Evolutionary conservation across 2,113 vertebrate species (phyloP).

Genomic region (Paracanthobrama guichenoti): DNA sequence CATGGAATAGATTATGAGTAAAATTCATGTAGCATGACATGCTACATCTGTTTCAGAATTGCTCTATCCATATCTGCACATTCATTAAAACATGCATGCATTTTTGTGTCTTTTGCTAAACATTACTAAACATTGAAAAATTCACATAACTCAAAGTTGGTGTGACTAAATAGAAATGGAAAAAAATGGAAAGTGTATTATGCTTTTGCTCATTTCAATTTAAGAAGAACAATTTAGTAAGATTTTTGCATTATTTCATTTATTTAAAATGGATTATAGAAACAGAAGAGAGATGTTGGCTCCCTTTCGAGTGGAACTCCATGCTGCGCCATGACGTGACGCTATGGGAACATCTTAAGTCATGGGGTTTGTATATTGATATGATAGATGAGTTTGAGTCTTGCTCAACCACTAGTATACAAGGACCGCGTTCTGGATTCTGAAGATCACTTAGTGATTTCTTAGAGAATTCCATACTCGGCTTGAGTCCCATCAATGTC

Average conservation of each 20-base stretch:
- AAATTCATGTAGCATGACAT: conserved; percentile 50
- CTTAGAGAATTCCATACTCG: too few species aligned
- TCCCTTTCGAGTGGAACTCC: not conserved
- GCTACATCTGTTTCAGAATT: conserved; percentile 35
- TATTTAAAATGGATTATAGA: not conserved
- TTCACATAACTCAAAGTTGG: not conserved
- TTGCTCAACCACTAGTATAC: too few species aligned
- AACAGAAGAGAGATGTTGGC: not conserved
- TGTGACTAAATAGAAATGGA: not conserved
- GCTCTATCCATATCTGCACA: conserved; percentile 9
- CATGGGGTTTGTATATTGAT: not conserved
- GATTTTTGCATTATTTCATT: not conserved
- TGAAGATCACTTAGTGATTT: too few species aligned
- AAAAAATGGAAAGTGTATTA: not conserved
- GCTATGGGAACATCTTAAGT: too few species aligned
- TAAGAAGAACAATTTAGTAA: not conserved
- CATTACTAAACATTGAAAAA: too few species aligned
- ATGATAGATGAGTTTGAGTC: too few species aligned
- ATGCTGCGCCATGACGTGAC: too few species aligned
- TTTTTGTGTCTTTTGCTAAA: not conserved
- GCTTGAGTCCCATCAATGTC: too few species aligned
- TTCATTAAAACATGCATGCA: conserved; percentile 43
- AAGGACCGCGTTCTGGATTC: too few species aligned
- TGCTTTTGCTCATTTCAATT: not conserved
- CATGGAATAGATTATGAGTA: conserved; percentile 46